Percentiles rank a stretch among this genome's conserved stretches.
These are phyloP conservation scores for Odocoileus virginianus DNA, from an alignment of 2,113 vertebrate species.

Conservation along the genomic window DNA sequence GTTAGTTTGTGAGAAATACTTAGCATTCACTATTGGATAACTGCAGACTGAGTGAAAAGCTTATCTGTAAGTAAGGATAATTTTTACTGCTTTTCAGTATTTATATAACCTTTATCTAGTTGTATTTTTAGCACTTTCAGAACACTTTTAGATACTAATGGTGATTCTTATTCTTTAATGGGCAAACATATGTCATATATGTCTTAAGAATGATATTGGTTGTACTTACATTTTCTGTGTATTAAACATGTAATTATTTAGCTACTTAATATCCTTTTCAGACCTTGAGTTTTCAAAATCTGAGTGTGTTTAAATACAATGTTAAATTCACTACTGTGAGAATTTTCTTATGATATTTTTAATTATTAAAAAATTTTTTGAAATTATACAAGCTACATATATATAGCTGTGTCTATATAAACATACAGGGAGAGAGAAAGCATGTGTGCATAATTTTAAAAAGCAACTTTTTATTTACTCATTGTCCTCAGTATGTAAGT, in stretches of 20 bases:
- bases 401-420: background rate
- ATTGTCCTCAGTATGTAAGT: background rate
- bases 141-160: background rate
- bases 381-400: background rate
- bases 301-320: background rate
- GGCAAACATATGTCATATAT: background rate
- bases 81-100: conserved; percentile 6
- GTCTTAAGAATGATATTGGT: background rate
- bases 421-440: background rate
- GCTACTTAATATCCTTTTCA: background rate
- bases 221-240: background rate
- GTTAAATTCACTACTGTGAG: background rate
- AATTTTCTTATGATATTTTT: background rate
- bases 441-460: background rate
- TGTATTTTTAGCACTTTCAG: background rate
- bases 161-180: background rate
- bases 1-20: background rate
- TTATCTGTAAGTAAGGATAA: background rate
- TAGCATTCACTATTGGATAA: background rate
- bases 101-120: background rate
- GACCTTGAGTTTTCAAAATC: background rate
- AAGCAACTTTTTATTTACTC: background rate
- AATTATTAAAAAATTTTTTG: background rate
- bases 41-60: background rate
- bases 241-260: conserved; percentile 3